Evolutionary conservation across 35 echinoderm and acorn worm genomes (phyloP).

Genomic region (Heliocidaris erythrogramma): DNA sequence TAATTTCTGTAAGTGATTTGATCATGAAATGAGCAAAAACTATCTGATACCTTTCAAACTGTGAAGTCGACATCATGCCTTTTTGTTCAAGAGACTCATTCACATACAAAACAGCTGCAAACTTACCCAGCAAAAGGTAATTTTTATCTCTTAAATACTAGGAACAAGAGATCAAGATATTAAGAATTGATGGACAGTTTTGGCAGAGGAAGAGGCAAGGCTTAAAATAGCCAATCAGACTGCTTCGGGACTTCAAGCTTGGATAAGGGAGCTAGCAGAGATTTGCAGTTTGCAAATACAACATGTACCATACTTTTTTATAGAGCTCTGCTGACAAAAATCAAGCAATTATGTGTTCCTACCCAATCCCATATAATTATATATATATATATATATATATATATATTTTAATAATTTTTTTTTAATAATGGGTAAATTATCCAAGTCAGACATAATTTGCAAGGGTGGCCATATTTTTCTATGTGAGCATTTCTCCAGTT

Average conservation of each 20-base stretch:
- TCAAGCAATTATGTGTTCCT: background rate
- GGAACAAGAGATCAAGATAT: background rate
- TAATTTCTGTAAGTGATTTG: background rate
- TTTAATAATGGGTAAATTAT: too few species aligned
- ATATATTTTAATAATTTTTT: too few species aligned
- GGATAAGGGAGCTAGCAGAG: background rate
- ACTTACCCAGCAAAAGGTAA: background rate
- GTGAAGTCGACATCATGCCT: background rate
- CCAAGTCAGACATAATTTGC: too few species aligned
- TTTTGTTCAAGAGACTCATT: background rate
- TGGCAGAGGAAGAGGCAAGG: background rate
- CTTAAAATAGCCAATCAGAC: background rate
- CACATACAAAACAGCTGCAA: background rate
- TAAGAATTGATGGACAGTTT: background rate
- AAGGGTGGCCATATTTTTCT: too few species aligned
- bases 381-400: too few species aligned
- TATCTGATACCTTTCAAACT: background rate
- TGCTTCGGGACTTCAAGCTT: background rate
- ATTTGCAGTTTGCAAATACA: background rate
- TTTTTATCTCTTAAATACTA: constrained; percentile 19
- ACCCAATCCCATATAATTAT: too few species aligned
- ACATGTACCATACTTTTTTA: background rate
- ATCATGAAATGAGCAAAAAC: background rate
- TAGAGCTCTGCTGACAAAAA: background rate
- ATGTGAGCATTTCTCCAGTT: too few species aligned